Percentiles rank a stretch among this genome's conserved stretches.
Evolutionary conservation across 1,140 invertebrate genomes (phyloP).

Genomic region (Euborellia annulipes): DNA sequence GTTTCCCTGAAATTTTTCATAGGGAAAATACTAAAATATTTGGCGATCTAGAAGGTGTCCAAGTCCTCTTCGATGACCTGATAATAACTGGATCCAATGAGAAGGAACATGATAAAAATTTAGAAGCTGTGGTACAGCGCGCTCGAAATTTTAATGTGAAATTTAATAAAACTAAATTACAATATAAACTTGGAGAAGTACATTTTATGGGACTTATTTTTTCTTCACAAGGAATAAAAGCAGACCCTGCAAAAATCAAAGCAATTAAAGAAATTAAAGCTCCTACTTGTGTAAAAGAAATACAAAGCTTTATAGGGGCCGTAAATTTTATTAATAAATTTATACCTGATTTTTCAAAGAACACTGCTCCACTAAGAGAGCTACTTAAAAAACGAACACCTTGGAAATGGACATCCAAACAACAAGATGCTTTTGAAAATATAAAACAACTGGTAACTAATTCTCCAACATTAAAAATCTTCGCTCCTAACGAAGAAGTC

Average conservation of each 20-base stretch:
- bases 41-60: constrained; percentile 20
- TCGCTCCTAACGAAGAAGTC: constrained; percentile 16
- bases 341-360: constrained; percentile 21
- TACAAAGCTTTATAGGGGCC: constrained; percentile 19
- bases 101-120: constrained; percentile 18
- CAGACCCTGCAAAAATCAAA: constrained; percentile 21
- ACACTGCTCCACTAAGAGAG: constrained; percentile 15
- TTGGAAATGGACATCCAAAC: constrained; percentile 14
- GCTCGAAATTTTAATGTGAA: constrained; percentile 19
- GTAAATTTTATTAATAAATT: constrained; percentile 23
- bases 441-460: constrained; percentile 17
- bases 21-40: constrained; percentile 1
- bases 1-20: constrained; percentile 9
- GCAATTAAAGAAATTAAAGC: constrained; percentile 21
- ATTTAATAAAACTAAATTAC: constrained; percentile 25
- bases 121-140: constrained; percentile 20
- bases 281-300: constrained; percentile 17
- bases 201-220: constrained; percentile 26
- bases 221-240: constrained; percentile 20
- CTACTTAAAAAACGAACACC: constrained; percentile 16
- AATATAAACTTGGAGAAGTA: constrained; percentile 20
- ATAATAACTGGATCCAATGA: constrained; percentile 18
- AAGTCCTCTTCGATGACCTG: constrained; percentile 24
- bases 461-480: constrained; percentile 18
- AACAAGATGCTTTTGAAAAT: constrained; percentile 15